A percentile compares a stretch with the other conserved stretches of the same genome.
These are phyloP conservation scores for Antennarius maculatus DNA, from an alignment of 2,797 vertebrate species.

Conservation along the genomic window DNA sequence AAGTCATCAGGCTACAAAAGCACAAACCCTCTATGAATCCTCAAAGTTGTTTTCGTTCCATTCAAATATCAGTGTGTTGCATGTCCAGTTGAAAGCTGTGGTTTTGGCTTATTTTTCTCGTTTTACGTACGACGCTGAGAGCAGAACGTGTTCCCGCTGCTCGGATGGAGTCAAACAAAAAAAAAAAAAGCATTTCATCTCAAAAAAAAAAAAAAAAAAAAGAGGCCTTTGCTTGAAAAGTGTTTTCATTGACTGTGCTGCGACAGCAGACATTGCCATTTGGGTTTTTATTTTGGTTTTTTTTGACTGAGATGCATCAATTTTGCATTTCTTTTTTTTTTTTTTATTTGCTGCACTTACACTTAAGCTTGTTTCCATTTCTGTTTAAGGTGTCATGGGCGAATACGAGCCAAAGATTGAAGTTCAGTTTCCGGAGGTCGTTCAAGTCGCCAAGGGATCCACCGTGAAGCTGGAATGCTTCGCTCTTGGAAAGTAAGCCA, in stretches of 20 bases:
- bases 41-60: constrained; percentile 27
- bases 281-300: constrained; percentile 3
- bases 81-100: constrained; percentile 42
- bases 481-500: constrained; percentile 96
- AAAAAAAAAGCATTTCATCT: constrained; percentile 29
- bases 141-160: constrained; percentile 21
- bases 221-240: constrained; percentile 21
- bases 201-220: constrained; percentile 31
- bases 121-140: constrained; percentile 49
- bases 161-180: constrained; percentile 19
- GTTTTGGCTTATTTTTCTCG: constrained; percentile 22
- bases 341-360: constrained; percentile 7
- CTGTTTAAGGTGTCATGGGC: constrained; percentile 92
- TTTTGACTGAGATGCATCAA: constrained; percentile 16
- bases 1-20: constrained; percentile 64
- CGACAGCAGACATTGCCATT: constrained; percentile 23
- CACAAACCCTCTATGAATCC: constrained; percentile 50
- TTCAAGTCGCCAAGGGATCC: constrained; percentile 92
- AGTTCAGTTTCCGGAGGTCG: constrained; percentile 95
- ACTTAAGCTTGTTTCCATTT: constrained; percentile 45
- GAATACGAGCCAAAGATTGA: constrained; percentile 99
- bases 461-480: constrained; percentile 96
- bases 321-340: neutral
- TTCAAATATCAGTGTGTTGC: constrained; percentile 34
- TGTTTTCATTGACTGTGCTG: constrained; percentile 23